phyloP scores from a whole-genome alignment of 2,113 vertebrate species.

The Columba janthina region DNA sequence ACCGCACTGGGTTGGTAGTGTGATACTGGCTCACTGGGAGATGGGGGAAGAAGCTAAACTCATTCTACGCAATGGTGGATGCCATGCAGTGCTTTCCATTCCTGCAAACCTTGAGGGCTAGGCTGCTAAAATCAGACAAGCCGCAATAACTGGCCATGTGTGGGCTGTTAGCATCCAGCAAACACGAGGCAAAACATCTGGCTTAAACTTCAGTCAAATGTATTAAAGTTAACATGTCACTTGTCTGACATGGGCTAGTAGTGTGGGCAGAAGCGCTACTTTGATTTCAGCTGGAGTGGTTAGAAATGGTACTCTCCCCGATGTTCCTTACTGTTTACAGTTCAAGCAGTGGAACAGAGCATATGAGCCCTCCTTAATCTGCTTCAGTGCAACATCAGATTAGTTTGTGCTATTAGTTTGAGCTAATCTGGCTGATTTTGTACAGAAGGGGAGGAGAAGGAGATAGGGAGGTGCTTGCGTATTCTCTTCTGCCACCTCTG shows the following conservation, averaged over 20 bases:
- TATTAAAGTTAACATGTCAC: rapidly evolving
- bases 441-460: not conserved
- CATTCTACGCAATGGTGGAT: not conserved
- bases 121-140: not conserved
- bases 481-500: not conserved
- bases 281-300: not conserved
- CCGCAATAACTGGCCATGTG: not conserved
- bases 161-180: not conserved
- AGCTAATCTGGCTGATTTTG: not conserved
- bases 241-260: not conserved
- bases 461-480: not conserved
- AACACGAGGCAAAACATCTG: not conserved
- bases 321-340: not conserved
- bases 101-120: not conserved
- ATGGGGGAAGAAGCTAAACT: not conserved
- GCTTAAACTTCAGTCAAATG: not conserved
- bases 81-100: not conserved
- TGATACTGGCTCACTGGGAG: not conserved
- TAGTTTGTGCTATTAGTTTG: not conserved
- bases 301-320: not conserved
- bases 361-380: not conserved
- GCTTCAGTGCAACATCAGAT: not conserved
- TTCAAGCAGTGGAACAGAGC: not conserved
- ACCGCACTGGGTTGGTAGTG: not conserved
- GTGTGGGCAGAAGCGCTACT: not conserved